These are phyloP conservation scores for Cataglyphis rosenhaueri DNA, from an alignment of 2,888 invertebrate genomes.

Conservation along the genomic window DNA sequence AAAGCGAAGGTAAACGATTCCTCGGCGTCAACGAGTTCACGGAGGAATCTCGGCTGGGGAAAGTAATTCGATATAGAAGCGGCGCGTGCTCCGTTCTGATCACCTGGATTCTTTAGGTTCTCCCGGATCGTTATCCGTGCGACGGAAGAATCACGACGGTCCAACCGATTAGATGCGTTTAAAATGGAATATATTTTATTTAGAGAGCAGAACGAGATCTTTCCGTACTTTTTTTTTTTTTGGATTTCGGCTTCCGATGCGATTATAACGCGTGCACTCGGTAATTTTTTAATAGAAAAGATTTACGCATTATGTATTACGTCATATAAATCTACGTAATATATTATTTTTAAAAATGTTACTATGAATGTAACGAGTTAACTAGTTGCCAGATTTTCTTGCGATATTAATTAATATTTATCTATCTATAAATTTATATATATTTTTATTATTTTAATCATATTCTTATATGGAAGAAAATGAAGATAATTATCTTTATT, in stretches of 20 bases:
- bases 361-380: not conserved
- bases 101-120: slow-evolving; percentile 45
- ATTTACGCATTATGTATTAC: not conserved
- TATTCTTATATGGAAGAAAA: not conserved
- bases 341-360: not conserved
- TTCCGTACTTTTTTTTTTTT: too few relatives aligned
- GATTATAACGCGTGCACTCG: not conserved
- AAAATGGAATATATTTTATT: not conserved
- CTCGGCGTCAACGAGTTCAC: slow-evolving; percentile 58
- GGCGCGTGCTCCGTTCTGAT: slow-evolving; percentile 52
- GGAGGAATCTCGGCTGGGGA: slow-evolving; percentile 19
- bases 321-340: not conserved
- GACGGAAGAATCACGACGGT: not conserved
- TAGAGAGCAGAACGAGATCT: not conserved
- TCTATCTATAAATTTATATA: too few relatives aligned
- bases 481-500: not conserved
- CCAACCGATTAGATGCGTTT: slow-evolving; percentile 20
- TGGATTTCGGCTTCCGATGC: not conserved
- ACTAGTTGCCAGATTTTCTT: not conserved
- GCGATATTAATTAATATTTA: not conserved
- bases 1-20: slow-evolving; percentile 72
- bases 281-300: not conserved
- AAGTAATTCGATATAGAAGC: slow-evolving; percentile 65
- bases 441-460: not conserved
- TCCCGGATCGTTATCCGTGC: not conserved